Evolutionary conservation across 2,888 invertebrate species (phyloP), one percentile per base, ranked within the genome.

Genomic region (Leptinotarsa tumamoca): DNA sequence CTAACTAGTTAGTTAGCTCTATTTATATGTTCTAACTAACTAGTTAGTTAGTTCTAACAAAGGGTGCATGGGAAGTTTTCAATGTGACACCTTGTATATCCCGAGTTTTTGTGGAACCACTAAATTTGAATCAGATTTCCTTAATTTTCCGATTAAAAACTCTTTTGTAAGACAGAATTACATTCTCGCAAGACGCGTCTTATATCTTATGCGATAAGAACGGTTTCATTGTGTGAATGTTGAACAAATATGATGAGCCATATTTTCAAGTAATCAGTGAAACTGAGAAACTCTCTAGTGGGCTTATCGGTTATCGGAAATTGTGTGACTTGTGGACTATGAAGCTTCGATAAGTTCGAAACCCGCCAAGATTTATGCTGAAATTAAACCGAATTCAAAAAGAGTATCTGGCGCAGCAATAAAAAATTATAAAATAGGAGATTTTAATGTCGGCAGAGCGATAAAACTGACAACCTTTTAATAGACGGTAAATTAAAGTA

Each of bases 261-360:
- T 63, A 63, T n/a, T 63, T 63, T 63, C 63, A n/a, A 58, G 4
- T 58, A 15, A 68, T 68, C 56, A n/a, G 21, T 21, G 17, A 56
- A 68, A 54, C 68, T 50, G 18, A 66, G 71, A 71, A 23, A 63
- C 33, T 74, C 18, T 58, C 51, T 54, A 23, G 21, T 68, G 13
- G 52, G 63, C 72, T 80, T 80, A 78, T 78, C 78, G 76, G 77
- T 80, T 78, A 78, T 78, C 76, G 80, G 80, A 82, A 82, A 83
- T 83, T 84, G 79, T 43, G 43, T 85, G 85, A 85, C 85, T 83
- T 81, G 81, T 85, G 85, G 85, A 86, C 85, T 85, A 83, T 84
- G 83, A 82, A 83, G 70, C 72, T 58, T 71, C 7, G 71, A 73
- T 72, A 82, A 81, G 56, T 77, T 71, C 23, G 13, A n/a, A 58